Evolutionary conservation across 2,113 vertebrate genomes (phyloP).

Genomic region (Channa maculata): DNA sequence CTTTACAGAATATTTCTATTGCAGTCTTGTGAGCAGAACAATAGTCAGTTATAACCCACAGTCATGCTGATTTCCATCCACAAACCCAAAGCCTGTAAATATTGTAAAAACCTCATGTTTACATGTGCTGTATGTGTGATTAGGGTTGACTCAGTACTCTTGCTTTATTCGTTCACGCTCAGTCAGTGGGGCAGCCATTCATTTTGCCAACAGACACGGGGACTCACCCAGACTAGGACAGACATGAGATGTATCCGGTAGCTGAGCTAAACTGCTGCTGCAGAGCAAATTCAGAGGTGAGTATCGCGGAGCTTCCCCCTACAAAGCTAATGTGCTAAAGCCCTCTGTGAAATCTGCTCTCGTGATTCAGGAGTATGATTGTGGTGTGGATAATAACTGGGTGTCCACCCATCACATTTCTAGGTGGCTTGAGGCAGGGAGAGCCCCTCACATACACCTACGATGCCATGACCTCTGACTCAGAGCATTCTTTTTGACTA

Average conservation of each 20-base stretch:
- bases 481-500: slow-evolving; percentile 30
- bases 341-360: neutral
- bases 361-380: neutral
- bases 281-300: slow-evolving; percentile 44
- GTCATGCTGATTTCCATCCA: neutral
- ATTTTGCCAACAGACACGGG: slow-evolving; percentile 19
- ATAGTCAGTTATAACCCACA: neutral
- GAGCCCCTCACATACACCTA: slow-evolving; percentile 27
- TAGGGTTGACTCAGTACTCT: slow-evolving; percentile 13
- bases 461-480: slow-evolving; percentile 24
- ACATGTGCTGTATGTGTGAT: slow-evolving; percentile 33
- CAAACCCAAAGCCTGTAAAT: slow-evolving; percentile 56
- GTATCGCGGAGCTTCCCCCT: slow-evolving; percentile 8
- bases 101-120: slow-evolving; percentile 39
- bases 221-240: slow-evolving; percentile 9
- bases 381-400: slow-evolving; percentile 31
- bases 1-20: neutral
- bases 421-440: slow-evolving; percentile 43
- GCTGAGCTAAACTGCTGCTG: neutral
- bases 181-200: slow-evolving; percentile 25
- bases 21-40: slow-evolving; percentile 4
- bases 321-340: neutral
- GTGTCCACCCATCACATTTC: slow-evolving; percentile 50
- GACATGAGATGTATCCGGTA: slow-evolving; percentile 12
- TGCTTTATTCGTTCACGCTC: slow-evolving; percentile 28